These are phyloP conservation scores for Drosophila dives DNA, from an alignment of 2,888 invertebrate genomes.

Conservation along the genomic window DNA sequence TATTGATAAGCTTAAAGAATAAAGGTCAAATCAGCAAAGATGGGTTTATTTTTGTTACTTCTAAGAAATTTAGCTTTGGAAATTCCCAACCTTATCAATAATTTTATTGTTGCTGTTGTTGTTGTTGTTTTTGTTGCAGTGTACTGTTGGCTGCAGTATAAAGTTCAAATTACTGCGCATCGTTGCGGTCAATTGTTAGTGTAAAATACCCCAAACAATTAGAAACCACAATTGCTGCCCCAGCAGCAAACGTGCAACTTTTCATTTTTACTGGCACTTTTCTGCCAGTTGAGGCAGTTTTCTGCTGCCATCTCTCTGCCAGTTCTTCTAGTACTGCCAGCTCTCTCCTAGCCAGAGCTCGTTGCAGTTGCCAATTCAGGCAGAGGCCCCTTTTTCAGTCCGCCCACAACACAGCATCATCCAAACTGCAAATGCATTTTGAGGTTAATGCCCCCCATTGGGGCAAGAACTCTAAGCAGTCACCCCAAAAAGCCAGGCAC, in stretches of 20 bases:
- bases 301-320: conserved; percentile 15
- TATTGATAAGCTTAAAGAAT: background rate
- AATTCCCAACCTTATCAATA: conserved; percentile 42
- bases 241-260: conserved; percentile 65
- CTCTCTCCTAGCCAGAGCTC: conserved; percentile 8
- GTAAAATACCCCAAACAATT: conserved; percentile 76
- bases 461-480: conserved; percentile 44
- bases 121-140: background rate
- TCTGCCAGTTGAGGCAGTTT: conserved; percentile 33
- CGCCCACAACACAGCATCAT: conserved; percentile 25
- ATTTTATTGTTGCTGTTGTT: conserved; percentile 10
- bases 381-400: background rate
- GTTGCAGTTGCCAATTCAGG: conserved; percentile 22
- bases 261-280: conserved; percentile 71
- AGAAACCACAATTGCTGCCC: conserved; percentile 74
- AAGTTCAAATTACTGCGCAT: conserved; percentile 69
- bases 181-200: conserved; percentile 75
- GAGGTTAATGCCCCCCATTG: conserved; percentile 68
- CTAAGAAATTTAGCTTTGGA: background rate
- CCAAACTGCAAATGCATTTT: conserved; percentile 67
- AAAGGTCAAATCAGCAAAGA: background rate
- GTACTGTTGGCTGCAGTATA: conserved; percentile 8
- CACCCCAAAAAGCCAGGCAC: conserved; percentile 4
- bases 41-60: background rate
- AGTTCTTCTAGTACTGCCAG: conserved; percentile 9